phyloP scores from a whole-genome alignment of 1,140 invertebrate genomes.

The Magallana ariakensis region DNA sequence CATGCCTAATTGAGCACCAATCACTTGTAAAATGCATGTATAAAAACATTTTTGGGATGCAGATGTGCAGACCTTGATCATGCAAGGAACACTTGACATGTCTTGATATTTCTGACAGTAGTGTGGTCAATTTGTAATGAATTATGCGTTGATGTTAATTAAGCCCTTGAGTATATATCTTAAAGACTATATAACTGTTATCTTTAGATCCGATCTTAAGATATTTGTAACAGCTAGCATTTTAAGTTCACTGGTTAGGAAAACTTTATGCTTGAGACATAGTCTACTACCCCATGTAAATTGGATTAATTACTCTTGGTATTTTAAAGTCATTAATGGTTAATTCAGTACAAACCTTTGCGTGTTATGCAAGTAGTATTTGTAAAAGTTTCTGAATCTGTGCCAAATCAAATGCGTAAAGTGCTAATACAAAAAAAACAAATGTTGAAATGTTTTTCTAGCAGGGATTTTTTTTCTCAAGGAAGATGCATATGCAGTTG shows the following conservation, averaged over 20 bases:
- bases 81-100: no score
- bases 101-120: no score
- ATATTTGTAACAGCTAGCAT: no score
- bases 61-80: no score
- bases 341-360: conserved; percentile 8
- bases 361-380: conserved; percentile 26
- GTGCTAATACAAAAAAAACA: neutral
- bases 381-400: neutral
- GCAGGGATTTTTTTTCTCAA: neutral
- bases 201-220: no score
- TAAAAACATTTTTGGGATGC: no score
- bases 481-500: neutral
- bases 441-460: no score
- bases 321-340: neutral
- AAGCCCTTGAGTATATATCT: no score
- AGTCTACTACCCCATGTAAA: neutral
- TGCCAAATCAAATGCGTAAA: conserved; percentile 26
- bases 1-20: conserved; percentile 29
- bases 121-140: no score
- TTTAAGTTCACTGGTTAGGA: neutral
- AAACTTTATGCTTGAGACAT: neutral
- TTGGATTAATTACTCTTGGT: conserved; percentile 17
- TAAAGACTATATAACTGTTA: no score
- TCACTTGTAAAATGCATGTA: conserved; percentile 18
- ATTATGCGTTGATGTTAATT: no score